Evolutionary conservation across 2,113 vertebrate genomes (phyloP).

Genomic region (Donacobius atricapilla): DNA sequence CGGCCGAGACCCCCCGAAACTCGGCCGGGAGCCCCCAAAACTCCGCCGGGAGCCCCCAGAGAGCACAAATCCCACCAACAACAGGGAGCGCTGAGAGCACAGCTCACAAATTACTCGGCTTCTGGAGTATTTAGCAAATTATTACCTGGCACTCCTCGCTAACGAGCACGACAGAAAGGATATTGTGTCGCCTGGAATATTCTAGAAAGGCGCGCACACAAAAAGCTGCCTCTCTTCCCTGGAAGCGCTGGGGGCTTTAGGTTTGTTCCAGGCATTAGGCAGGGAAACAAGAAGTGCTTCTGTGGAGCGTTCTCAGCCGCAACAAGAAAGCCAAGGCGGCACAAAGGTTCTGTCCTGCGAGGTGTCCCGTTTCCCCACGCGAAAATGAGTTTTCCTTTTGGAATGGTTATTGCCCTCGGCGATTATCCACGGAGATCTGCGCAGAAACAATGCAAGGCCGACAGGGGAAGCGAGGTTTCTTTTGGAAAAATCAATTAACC

Average conservation of each 20-base stretch:
- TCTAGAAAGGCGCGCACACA: background rate
- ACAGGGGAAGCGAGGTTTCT: background rate
- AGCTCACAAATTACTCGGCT: background rate
- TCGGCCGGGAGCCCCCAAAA: too few relatives aligned
- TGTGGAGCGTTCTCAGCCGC: background rate
- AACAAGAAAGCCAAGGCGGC: background rate
- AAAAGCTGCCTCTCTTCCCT: background rate
- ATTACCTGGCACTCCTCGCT: slow-evolving; percentile 46
- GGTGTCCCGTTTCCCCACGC: background rate
- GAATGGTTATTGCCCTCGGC: background rate
- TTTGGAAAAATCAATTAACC: background rate
- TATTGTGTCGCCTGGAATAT: slow-evolving; percentile 12
- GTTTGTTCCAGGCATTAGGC: background rate
- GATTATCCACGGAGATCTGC: background rate
- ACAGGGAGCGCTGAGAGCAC: background rate
- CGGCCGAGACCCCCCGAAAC: background rate
- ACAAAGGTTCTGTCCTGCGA: background rate
- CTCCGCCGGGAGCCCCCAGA: background rate
- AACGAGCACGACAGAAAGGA: background rate
- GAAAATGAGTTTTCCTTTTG: background rate
- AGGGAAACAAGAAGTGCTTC: background rate
- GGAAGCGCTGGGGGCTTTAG: background rate
- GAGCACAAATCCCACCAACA: too few relatives aligned
- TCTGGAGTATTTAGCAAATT: slow-evolving; percentile 37
- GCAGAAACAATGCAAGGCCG: background rate